These are phyloP conservation scores for Lophotriccus pileatus DNA, from an alignment of 2,797 vertebrate genomes.

Conservation along the genomic window DNA sequence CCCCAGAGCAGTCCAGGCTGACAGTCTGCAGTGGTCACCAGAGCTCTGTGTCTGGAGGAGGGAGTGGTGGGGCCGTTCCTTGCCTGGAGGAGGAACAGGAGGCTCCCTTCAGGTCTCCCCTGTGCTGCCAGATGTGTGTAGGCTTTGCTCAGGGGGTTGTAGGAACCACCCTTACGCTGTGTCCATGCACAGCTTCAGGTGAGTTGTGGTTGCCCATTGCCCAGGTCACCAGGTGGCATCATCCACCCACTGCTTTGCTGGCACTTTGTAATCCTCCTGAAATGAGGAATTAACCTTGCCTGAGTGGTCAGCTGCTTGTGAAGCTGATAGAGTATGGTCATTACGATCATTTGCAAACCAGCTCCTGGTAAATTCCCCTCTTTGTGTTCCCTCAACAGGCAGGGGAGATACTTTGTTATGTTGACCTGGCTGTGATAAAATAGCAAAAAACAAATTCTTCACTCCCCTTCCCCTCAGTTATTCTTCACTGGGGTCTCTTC, in stretches of 20 bases:
- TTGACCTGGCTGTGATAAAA: not conserved
- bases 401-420: not conserved
- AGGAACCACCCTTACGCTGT: not conserved
- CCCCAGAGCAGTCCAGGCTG: not conserved
- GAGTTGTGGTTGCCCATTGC: not conserved
- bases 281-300: not conserved
- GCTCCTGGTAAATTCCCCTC: not conserved
- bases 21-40: not conserved
- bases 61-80: not conserved
- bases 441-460: rapidly evolving
- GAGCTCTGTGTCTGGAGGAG: not conserved
- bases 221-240: not conserved
- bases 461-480: not conserved
- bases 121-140: not conserved
- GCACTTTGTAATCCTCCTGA: not conserved
- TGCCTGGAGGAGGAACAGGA: not conserved
- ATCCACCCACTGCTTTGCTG: not conserved
- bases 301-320: not conserved
- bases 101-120: not conserved
- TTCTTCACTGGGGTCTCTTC: not conserved
- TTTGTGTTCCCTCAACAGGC: not conserved
- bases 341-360: not conserved
- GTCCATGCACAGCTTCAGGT: not conserved
- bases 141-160: not conserved
- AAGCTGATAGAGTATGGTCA: not conserved